These are phyloP conservation scores for Fulica atra DNA, from an alignment of 2,113 vertebrate species.

Conservation along the genomic window DNA sequence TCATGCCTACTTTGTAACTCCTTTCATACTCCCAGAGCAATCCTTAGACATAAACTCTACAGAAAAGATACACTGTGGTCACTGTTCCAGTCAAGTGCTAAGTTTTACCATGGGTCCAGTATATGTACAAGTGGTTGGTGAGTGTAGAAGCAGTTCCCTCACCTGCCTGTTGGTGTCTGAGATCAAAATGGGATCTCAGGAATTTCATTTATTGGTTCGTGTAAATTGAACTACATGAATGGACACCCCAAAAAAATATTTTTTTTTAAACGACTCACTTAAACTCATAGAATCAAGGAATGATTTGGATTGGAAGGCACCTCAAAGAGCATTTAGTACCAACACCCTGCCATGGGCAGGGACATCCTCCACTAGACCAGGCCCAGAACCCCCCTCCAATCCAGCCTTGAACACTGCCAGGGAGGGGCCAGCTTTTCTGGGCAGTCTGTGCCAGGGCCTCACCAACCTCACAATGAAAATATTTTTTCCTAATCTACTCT, in stretches of 20 bases:
- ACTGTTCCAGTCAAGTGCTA: neutral
- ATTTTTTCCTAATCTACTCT: too few species aligned
- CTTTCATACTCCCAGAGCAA: neutral
- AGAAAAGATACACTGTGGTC: neutral
- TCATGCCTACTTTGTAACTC: neutral
- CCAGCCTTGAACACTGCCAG: too few species aligned
- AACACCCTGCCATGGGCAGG: too few species aligned
- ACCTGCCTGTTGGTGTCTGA: neutral
- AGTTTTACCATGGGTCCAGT: neutral
- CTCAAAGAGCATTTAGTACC: too few species aligned
- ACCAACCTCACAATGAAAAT: too few species aligned
- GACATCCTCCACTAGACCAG: too few species aligned
- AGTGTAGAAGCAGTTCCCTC: neutral
- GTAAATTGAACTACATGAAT: neutral
- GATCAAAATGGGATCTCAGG: neutral
- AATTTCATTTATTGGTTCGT: neutral
- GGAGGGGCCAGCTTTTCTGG: too few species aligned
- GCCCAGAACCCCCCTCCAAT: too few species aligned
- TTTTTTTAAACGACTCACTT: neutral
- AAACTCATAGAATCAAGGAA: too few species aligned
- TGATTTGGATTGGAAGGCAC: too few species aligned
- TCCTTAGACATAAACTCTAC: neutral
- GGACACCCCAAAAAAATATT: neutral
- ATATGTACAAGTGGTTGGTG: neutral
- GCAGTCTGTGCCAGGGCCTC: too few species aligned